These are phyloP conservation scores for Syngnathus acus DNA, from an alignment of 2,797 vertebrate genomes.

Conservation along the genomic window DNA sequence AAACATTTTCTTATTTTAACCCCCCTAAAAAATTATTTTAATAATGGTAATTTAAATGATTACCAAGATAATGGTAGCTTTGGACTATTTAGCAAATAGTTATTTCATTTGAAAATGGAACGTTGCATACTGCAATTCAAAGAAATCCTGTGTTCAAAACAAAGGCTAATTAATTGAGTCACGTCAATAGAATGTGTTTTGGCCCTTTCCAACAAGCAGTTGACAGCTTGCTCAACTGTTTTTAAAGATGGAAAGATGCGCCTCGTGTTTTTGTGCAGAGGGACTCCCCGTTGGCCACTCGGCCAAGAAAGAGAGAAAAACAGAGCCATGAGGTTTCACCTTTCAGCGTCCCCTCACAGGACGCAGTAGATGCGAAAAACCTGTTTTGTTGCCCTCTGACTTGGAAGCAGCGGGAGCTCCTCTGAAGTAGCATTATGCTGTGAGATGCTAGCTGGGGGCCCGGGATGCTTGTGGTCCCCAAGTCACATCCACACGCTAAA, in stretches of 20 bases:
- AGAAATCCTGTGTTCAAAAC: background rate
- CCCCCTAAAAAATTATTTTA: too few relatives aligned
- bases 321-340: slow-evolving; percentile 41
- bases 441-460: slow-evolving; percentile 25
- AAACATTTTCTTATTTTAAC: too few relatives aligned
- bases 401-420: slow-evolving; percentile 41
- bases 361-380: slow-evolving; percentile 10
- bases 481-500: slow-evolving; percentile 42
- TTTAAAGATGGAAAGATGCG: slow-evolving; percentile 1
- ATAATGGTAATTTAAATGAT: too few relatives aligned
- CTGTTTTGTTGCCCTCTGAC: slow-evolving; percentile 51
- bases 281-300: slow-evolving; percentile 31
- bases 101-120: background rate
- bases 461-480: slow-evolving; percentile 10
- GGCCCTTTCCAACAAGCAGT: slow-evolving; percentile 6
- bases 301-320: slow-evolving; percentile 43
- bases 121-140: background rate
- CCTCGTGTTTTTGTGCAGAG: slow-evolving; percentile 54
- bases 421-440: slow-evolving; percentile 60
- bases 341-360: slow-evolving; percentile 24
- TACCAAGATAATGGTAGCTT: too few relatives aligned
- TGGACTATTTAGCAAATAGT: too few relatives aligned
- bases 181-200: slow-evolving; percentile 21
- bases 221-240: slow-evolving; percentile 18
- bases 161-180: background rate